phyloP scores from a whole-genome alignment of 2,888 invertebrate species.

The Drosophila suboccidentalis region DNA sequence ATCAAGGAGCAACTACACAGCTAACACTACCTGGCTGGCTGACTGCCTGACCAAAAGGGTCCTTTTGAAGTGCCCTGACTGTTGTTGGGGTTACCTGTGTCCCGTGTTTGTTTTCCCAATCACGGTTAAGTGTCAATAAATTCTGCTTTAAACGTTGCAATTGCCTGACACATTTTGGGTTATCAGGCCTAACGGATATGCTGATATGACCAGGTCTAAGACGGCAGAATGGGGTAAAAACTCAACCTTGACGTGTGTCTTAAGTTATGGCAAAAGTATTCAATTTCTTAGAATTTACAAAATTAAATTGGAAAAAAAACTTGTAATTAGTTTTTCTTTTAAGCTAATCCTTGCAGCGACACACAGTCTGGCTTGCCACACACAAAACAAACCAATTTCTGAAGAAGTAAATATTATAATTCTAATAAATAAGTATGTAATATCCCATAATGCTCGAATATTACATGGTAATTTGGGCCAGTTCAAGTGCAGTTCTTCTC shows the following conservation, averaged over 20 bases:
- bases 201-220: constrained; percentile 28
- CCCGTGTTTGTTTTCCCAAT: constrained; percentile 51
- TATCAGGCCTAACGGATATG: constrained; percentile 55
- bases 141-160: constrained; percentile 70
- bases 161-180: constrained; percentile 65
- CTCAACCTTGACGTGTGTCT: constrained; percentile 39
- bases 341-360: constrained; percentile 39
- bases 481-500: constrained; percentile 4
- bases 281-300: constrained; percentile 42
- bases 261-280: constrained; percentile 56
- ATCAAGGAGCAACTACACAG: constrained; percentile 48
- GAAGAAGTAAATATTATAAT: constrained; percentile 30
- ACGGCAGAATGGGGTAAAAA: not conserved
- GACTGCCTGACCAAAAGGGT: not conserved
- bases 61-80: constrained; percentile 11
- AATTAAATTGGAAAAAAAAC: constrained; percentile 1
- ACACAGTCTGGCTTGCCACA: constrained; percentile 43
- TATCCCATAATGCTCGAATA: constrained; percentile 53
- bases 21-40: constrained; percentile 21
- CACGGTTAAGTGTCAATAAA: constrained; percentile 76
- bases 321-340: not conserved
- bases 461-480: constrained; percentile 78
- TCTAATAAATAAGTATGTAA: constrained; percentile 3
- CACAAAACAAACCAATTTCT: constrained; percentile 38
- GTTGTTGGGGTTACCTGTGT: constrained; percentile 28